phyloP scores from a whole-genome alignment of 2,888 invertebrate species.

The Empis livida region DNA sequence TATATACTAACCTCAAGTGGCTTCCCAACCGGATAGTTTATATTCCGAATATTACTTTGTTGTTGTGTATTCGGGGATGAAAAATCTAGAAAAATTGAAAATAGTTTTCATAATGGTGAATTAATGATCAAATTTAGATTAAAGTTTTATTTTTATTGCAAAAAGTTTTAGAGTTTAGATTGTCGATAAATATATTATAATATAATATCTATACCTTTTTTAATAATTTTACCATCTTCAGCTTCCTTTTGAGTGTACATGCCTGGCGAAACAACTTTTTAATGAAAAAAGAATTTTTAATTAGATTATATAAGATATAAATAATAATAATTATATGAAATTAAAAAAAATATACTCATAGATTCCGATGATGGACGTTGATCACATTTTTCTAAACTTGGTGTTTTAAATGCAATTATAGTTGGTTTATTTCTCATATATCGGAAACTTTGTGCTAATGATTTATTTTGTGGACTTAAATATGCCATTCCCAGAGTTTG shows the following conservation, averaged over 20 bases:
- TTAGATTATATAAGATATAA: not conserved
- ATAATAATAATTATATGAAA: not conserved
- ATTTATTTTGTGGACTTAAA: constrained; percentile 63
- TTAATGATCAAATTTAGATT: too few species aligned
- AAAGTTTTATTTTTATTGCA: too few species aligned
- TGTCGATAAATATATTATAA: too few species aligned
- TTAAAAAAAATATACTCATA: constrained; percentile 36
- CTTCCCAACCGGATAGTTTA: constrained; percentile 65
- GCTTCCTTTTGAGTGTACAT: constrained; percentile 36
- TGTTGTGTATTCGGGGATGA: too few species aligned
- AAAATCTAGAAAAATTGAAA: too few species aligned
- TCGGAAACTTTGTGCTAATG: constrained; percentile 73
- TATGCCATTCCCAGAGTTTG: constrained; percentile 55
- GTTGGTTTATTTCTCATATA: constrained; percentile 83
- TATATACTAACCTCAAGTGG: constrained; percentile 58
- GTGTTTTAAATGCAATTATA: constrained; percentile 76
- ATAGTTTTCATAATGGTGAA: too few species aligned
- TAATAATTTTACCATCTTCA: constrained; percentile 47
- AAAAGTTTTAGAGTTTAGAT: too few species aligned
- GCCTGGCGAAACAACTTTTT: constrained; percentile 15
- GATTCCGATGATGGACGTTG: constrained; percentile 42
- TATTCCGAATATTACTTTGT: constrained; percentile 13
- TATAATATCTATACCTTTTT: constrained; percentile 11
- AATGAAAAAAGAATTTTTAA: not conserved
- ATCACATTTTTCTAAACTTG: constrained; percentile 60